Evolutionary conservation across 2,797 vertebrate genomes (phyloP).

Genomic region (Falco peregrinus): DNA sequence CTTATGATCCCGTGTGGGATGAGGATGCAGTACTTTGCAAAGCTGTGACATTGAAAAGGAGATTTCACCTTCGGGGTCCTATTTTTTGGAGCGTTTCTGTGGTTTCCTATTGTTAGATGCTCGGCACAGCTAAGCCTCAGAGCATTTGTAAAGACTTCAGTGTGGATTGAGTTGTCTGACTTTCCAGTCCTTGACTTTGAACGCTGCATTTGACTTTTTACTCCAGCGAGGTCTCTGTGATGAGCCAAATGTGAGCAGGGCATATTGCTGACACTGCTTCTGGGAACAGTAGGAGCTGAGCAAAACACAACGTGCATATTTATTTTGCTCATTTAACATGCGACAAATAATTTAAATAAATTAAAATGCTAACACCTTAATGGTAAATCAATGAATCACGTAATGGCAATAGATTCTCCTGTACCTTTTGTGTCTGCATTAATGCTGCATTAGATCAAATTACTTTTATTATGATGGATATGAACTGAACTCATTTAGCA

Average conservation of each 20-base stretch:
- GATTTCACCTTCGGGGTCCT: not conserved
- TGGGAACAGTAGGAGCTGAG: not conserved
- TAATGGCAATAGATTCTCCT: slow-evolving; percentile 25
- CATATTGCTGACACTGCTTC: slow-evolving; percentile 11
- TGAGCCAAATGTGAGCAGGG: not conserved
- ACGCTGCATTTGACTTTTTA: not conserved
- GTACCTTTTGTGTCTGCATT: slow-evolving; percentile 44
- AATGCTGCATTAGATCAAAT: slow-evolving; percentile 48
- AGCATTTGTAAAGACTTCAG: not conserved
- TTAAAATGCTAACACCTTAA: slow-evolving; percentile 41
- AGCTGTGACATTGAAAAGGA: not conserved
- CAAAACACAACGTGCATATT: not conserved
- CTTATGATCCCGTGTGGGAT: not conserved
- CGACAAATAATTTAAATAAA: slow-evolving; percentile 59
- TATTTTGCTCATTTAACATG: slow-evolving; percentile 47
- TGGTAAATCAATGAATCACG: slow-evolving; percentile 61
- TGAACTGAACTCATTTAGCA: slow-evolving; percentile 19
- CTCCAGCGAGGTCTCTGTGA: not conserved
- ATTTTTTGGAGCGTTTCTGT: not conserved
- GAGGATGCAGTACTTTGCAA: not conserved
- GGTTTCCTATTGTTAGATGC: not conserved
- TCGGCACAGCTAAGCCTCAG: not conserved
- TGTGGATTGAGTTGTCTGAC: not conserved
- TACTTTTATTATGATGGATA: slow-evolving; percentile 47
- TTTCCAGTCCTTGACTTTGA: slow-evolving; percentile 32